phyloP scores from a whole-genome alignment of 2,797 vertebrate species.

The Phrynocephalus guinanensis region DNA sequence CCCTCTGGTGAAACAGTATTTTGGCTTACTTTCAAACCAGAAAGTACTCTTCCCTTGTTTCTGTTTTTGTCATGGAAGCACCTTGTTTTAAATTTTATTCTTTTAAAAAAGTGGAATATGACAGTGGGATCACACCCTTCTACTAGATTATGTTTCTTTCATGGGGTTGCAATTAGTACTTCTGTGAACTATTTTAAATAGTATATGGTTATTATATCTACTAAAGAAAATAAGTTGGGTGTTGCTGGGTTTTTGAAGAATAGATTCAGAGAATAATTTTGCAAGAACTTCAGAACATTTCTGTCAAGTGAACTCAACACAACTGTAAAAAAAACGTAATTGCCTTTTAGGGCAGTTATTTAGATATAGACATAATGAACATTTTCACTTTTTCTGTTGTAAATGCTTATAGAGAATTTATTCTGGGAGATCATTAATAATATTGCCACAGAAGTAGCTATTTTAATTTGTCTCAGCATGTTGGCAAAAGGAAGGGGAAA shows the following conservation, averaged over 20 bases:
- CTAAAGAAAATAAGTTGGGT: background rate
- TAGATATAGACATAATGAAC: background rate
- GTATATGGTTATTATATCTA: background rate
- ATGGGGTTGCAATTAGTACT: constrained; percentile 7
- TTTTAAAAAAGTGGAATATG: too few species aligned
- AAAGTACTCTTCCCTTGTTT: too few species aligned
- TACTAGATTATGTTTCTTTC: background rate
- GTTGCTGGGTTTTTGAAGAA: background rate
- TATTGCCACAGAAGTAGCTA: too few species aligned
- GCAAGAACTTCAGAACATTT: background rate
- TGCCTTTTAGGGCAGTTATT: constrained; percentile 15
- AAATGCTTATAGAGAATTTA: background rate
- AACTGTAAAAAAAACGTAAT: background rate
- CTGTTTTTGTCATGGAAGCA: too few species aligned
- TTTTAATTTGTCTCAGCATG: too few species aligned
- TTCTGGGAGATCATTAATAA: background rate
- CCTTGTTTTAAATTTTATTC: too few species aligned
- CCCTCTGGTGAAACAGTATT: too few species aligned
- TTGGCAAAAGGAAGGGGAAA: too few species aligned
- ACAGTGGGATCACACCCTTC: too few species aligned
- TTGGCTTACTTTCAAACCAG: too few species aligned
- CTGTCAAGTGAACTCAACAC: background rate
- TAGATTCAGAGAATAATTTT: background rate
- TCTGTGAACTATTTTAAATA: constrained; percentile 4
- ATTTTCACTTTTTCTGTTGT: background rate